Conservation (phyloP, 53 echinoderm and acorn worm species). For the Patiria pectinifera region DNA sequence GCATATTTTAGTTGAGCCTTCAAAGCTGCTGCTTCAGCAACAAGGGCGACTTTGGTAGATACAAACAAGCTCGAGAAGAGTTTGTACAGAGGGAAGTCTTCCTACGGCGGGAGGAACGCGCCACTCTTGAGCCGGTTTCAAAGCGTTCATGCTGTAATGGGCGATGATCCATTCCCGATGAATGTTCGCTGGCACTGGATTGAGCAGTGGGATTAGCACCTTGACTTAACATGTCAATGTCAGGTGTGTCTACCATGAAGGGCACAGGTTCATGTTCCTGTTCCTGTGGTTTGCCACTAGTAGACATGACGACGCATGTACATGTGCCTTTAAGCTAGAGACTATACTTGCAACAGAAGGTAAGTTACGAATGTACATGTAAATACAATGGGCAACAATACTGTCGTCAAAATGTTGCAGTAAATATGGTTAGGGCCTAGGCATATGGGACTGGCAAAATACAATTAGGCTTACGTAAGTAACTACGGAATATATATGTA, state of each 20-base stretch:
- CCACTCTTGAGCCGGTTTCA: background rate
- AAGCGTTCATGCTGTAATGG: background rate
- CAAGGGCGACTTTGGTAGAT: constrained; percentile 9
- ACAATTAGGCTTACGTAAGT: too few species aligned
- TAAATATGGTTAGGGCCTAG: too few species aligned
- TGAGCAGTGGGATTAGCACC: background rate
- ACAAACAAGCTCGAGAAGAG: constrained; percentile 5
- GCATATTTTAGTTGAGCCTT: constrained; percentile 15
- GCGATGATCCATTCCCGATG: background rate
- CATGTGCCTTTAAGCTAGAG: background rate
- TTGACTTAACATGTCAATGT: constrained; percentile 5
- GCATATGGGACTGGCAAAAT: too few species aligned
- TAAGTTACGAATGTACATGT: background rate
- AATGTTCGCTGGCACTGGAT: background rate
- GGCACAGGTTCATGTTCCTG: background rate
- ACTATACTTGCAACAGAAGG: background rate
- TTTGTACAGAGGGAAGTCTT: constrained; percentile 1
- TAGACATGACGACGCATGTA: constrained; percentile 12
- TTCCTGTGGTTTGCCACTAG: background rate
- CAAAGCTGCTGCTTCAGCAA: constrained; percentile 37
- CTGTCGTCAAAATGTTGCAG: background rate
- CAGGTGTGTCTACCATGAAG: constrained; percentile 24
- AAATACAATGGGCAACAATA: background rate
- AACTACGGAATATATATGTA: too few species aligned
- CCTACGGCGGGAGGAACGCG: constrained; percentile 4